These are phyloP conservation scores for Orthosia gothica DNA, from an alignment of 2,888 invertebrate genomes.

Conservation along the genomic window DNA sequence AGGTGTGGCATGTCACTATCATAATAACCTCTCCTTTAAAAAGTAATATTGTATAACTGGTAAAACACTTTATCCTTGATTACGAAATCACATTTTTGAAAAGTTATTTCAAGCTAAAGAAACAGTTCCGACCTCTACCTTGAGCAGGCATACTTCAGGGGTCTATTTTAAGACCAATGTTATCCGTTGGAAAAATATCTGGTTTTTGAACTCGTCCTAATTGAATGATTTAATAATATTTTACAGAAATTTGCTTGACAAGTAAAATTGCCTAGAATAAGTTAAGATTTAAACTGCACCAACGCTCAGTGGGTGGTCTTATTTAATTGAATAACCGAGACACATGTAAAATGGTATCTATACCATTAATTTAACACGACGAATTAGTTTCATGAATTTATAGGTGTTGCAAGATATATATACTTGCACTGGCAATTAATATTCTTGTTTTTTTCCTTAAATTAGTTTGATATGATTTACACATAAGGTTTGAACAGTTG, in stretches of 20 bases:
- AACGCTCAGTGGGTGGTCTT: background rate
- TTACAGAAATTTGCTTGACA: background rate
- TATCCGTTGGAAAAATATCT: background rate
- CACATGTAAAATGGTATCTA: conserved; percentile 5
- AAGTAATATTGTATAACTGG: too few relatives aligned
- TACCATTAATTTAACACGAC: conserved; percentile 9
- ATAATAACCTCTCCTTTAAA: background rate
- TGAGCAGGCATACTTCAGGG: conserved; percentile 17
- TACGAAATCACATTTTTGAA: background rate
- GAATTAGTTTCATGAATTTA: conserved; percentile 5
- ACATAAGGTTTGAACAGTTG: background rate
- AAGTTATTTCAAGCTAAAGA: background rate
- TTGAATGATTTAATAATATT: background rate
- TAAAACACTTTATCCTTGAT: background rate
- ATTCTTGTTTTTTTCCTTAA: conserved; percentile 40
- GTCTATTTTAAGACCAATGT: conserved; percentile 26
- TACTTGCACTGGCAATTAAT: conserved; percentile 22
- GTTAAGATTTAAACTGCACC: background rate
- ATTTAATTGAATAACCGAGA: background rate
- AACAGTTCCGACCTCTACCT: background rate
- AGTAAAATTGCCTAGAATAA: conserved; percentile 6
- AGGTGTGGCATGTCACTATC: background rate
- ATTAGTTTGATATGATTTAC: conserved; percentile 12
- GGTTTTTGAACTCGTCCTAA: conserved; percentile 4
- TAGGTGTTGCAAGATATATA: conserved; percentile 18